Conservation (phyloP, 1,140 invertebrate genomes). For the Drosophila littoralis region DNA sequence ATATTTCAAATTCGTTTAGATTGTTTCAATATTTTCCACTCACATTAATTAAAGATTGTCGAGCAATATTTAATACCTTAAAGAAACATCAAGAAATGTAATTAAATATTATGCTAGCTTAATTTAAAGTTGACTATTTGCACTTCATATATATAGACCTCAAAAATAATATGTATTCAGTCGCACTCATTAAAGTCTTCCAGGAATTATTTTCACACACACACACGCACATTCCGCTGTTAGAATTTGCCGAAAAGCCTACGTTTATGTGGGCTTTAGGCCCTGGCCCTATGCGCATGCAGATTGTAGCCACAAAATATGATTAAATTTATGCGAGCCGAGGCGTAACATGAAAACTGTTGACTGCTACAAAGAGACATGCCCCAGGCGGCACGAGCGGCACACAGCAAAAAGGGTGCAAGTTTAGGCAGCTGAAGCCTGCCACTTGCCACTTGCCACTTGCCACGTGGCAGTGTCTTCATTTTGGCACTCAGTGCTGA, state of each 20-base stretch:
- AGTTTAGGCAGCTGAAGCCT: slow-evolving; percentile 21
- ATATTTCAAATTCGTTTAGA: no score
- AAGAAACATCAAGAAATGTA: background rate
- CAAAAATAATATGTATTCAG: background rate
- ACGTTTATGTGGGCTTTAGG: background rate
- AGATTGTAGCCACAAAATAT: slow-evolving; percentile 43
- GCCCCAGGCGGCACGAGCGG: slow-evolving; percentile 27
- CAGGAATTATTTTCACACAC: background rate
- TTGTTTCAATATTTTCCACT: no score
- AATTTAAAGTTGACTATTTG: background rate
- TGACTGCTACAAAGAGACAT: slow-evolving; percentile 40
- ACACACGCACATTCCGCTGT: background rate
- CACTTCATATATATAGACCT: background rate
- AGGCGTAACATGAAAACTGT: slow-evolving; percentile 56
- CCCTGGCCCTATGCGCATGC: slow-evolving; percentile 27
- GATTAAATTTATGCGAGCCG: slow-evolving; percentile 69
- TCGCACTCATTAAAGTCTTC: slow-evolving; percentile 3
- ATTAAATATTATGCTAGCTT: background rate
- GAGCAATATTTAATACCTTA: no score
- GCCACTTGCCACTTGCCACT: slow-evolving; percentile 5
- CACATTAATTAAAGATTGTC: no score
- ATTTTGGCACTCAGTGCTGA: slow-evolving; percentile 45
- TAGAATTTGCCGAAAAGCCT: background rate
- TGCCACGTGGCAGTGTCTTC: slow-evolving; percentile 7
- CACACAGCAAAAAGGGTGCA: slow-evolving; percentile 35